Conservation (phyloP, 2,113 vertebrate species). For the Ammospiza nelsoni region DNA sequence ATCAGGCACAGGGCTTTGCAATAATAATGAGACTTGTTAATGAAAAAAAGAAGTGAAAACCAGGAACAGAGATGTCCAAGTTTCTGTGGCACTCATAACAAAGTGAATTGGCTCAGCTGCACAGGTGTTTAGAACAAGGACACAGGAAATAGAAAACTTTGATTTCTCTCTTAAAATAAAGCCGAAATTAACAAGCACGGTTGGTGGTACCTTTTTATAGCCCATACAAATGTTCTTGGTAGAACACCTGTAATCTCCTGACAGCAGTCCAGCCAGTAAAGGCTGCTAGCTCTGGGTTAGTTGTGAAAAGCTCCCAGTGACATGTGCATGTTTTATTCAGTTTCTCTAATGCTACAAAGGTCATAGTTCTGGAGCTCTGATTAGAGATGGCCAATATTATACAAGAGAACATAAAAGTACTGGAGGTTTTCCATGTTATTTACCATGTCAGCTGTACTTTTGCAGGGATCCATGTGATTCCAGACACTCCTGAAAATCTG, state of each 20-base stretch:
- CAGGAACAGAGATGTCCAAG: neutral
- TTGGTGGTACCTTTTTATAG: neutral
- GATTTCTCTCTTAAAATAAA: neutral
- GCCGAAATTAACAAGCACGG: neutral
- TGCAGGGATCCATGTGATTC: neutral
- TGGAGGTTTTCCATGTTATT: fast-evolving
- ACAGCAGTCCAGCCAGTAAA: neutral
- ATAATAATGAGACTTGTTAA: neutral
- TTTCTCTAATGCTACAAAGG: neutral
- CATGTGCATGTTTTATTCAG: fast-evolving
- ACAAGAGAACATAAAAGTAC: neutral
- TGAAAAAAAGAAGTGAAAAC: neutral
- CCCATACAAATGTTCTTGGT: neutral
- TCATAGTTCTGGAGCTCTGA: neutral
- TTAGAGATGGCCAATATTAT: neutral
- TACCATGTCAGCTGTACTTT: neutral
- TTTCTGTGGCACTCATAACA: neutral
- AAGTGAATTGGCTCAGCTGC: neutral
- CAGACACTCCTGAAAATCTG: neutral
- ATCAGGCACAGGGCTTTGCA: neutral
- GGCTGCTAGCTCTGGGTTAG: neutral
- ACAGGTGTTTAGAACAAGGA: neutral
- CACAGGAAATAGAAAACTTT: neutral
- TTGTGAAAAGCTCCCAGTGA: neutral
- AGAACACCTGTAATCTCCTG: neutral